Percentiles rank a stretch among this genome's conserved stretches.
Conservation (phyloP, 37 sponge, comb jelly and placozoan genomes). For the Mnemiopsis leidyi region DNA sequence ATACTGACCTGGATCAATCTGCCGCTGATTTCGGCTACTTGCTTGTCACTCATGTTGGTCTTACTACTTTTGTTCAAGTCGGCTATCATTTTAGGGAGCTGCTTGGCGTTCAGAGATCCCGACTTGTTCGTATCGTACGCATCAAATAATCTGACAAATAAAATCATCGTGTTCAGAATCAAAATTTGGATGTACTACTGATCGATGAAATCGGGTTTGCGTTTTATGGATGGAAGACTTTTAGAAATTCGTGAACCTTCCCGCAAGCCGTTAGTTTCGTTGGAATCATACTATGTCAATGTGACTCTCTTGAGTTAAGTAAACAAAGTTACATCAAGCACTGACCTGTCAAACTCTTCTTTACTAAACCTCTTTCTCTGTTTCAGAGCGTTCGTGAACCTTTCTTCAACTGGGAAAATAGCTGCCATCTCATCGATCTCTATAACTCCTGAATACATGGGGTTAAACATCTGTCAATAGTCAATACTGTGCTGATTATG, state of each 20-base stretch:
- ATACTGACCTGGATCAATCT: background rate
- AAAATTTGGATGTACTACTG: too few relatives aligned
- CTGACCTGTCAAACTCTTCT: constrained; percentile 45
- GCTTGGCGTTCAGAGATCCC: background rate
- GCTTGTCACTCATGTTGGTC: background rate
- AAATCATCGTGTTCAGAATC: too few relatives aligned
- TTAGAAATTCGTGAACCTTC: too few relatives aligned
- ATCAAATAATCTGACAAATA: background rate
- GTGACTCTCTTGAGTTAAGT: too few relatives aligned
- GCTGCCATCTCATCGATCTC: constrained; percentile 59
- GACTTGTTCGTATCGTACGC: background rate
- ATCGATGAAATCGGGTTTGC: too few relatives aligned
- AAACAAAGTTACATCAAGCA: too few relatives aligned
- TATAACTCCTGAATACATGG: constrained; percentile 47
- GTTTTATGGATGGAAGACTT: too few relatives aligned
- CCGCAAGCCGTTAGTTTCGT: too few relatives aligned
- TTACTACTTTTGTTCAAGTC: constrained; percentile 27
- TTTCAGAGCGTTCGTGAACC: constrained; percentile 1
- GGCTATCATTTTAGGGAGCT: background rate
- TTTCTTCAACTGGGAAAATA: constrained; percentile 51
- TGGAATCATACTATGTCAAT: too few relatives aligned
- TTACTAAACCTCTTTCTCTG: constrained; percentile 20
- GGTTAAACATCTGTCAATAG: too few relatives aligned
- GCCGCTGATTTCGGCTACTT: background rate
- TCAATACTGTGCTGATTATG: too few relatives aligned